Percentiles rank a stretch among this genome's conserved stretches.
Conservation (phyloP, 2,888 invertebrate species). For the Arge pagana region DNA sequence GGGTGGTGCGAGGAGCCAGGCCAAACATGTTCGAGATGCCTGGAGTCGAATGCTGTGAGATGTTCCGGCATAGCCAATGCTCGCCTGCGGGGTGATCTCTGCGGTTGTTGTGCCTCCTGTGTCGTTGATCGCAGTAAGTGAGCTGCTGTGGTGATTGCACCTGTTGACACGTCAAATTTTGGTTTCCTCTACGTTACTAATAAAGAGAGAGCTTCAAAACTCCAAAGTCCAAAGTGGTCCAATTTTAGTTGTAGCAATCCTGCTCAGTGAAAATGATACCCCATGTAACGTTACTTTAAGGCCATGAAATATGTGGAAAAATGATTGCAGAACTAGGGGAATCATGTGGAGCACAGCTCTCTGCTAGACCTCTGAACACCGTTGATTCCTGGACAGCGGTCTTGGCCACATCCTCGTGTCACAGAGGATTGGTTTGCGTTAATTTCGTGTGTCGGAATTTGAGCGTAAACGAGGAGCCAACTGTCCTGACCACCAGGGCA, state of each 20-base stretch:
- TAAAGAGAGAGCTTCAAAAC: not conserved
- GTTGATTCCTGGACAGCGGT: not conserved
- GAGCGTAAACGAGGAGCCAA: not conserved
- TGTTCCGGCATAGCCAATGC: not conserved
- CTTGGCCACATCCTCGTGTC: not conserved
- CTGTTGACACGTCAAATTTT: not conserved
- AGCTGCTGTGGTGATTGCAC: too few species aligned
- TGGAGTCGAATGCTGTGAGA: not conserved
- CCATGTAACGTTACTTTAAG: too few species aligned
- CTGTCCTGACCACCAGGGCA: too few species aligned
- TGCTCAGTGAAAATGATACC: too few species aligned
- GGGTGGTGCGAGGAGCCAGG: conserved; percentile 8
- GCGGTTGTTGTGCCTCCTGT: conserved; percentile 6
- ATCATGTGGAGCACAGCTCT: conserved; percentile 9
- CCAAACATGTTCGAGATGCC: not conserved
- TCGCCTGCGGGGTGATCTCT: conserved; percentile 3
- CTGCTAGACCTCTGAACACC: not conserved
- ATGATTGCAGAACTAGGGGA: not conserved
- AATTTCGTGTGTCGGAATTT: conserved; percentile 2
- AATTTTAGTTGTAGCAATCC: too few species aligned
- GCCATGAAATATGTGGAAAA: too few species aligned
- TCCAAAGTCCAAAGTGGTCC: too few species aligned
- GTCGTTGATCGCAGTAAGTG: conserved; percentile 3
- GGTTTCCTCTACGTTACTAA: not conserved
- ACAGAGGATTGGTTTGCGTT: not conserved